Conservation (phyloP, 2,113 vertebrate genomes). For the Rhadina sibilatrix region DNA sequence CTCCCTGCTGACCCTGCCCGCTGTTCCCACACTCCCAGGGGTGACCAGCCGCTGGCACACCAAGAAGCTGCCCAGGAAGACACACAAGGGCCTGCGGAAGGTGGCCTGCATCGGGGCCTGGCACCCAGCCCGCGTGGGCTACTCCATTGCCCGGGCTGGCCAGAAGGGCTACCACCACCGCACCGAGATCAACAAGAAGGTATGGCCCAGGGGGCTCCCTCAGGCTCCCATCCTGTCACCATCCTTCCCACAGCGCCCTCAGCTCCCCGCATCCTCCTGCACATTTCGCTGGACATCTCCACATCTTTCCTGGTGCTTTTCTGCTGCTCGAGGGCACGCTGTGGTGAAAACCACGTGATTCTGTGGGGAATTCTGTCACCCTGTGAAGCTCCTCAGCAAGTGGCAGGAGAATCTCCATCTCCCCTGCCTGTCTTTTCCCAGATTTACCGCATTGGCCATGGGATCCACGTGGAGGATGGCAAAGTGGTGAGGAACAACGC, state of each 20-base stretch:
- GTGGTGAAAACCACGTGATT: accelerated
- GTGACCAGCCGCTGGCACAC: conserved; percentile 82
- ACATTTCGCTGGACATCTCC: neutral
- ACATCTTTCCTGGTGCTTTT: neutral
- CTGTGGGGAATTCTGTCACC: neutral
- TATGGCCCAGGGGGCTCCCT: neutral
- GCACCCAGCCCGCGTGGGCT: conserved; percentile 81
- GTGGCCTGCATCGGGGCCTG: conserved; percentile 84
- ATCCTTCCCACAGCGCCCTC: accelerated
- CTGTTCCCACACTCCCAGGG: conserved; percentile 41
- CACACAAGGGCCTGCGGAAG: conserved; percentile 81
- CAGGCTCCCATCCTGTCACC: neutral
- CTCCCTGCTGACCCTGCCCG: neutral
- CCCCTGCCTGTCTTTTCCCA: neutral
- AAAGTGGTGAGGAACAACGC: conserved; percentile 79
- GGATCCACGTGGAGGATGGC: conserved; percentile 74
- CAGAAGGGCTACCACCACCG: conserved; percentile 85
- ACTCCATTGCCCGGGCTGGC: conserved; percentile 80
- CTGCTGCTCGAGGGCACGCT: neutral
- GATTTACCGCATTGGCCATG: conserved; percentile 77
- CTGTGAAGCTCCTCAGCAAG: neutral
- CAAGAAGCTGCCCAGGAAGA: conserved; percentile 83
- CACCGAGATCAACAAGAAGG: conserved; percentile 85
- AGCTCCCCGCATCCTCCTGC: neutral
- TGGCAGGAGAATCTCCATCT: neutral